Evolutionary conservation across 2,888 invertebrate genomes (phyloP), one percentile per base, ranked within the genome.

Genomic region (Amiota minor): DNA sequence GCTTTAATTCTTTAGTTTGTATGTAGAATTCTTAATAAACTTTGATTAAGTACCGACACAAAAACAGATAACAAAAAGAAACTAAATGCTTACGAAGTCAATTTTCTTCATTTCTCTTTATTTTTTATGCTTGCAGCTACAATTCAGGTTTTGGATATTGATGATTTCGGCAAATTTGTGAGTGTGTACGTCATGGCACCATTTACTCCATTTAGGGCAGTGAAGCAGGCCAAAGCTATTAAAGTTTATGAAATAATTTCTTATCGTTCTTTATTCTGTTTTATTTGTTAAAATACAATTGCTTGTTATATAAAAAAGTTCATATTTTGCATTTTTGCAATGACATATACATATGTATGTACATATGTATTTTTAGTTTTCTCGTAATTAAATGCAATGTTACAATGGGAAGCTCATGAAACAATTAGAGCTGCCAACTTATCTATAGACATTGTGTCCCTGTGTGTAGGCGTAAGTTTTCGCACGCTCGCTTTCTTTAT

Each of bases 131-230:
- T 70, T 70, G 53, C 55, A 71, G 71, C 71, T 71, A 64, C 62
- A 35, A 23, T 64, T 16, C 46, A 20, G 53, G 64, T 65, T 47
- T 23, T 56, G 55, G 70, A 35, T 70, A 71, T 71, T 71, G 71
- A 71, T 64, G 71, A 64, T 50, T 46, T 61, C 50, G n/a, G 70
- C 70, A 49, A 12, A 14, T 47, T 70, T 35, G 35, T 23, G 1
- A 23, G 23, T 35, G 35, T 35, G 35, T 6, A 6, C 6, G 35
- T 35, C 35, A 35, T 35, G 49, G 16, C 20, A 45, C 67, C 12
- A 12, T 23, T n/a, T 46, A 18, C 20, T 20, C 46, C 59, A 16
- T 70, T 70, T n/a, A 23, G 69, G 50, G 55, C 69, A 53, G 65
- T 65, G 47, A 20, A 45, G 64, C 64, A 64, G 10, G 20, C 47